phyloP scores from a whole-genome alignment of 2,113 vertebrate genomes.

The Tretioscincus oriximinensis region DNA sequence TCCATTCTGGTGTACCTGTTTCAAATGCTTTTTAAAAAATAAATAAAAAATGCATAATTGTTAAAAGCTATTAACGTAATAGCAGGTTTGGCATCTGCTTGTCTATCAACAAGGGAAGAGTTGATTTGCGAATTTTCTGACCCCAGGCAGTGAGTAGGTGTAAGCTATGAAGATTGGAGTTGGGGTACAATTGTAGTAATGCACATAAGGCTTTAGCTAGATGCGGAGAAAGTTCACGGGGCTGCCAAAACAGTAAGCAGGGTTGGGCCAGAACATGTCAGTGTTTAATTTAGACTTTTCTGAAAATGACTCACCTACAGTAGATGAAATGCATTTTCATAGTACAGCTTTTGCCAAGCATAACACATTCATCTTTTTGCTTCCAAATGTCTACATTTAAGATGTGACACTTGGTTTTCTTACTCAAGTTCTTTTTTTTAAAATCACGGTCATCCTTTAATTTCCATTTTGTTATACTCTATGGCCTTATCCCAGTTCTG shows the following conservation, averaged over 20 bases:
- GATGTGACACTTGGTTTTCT: neutral
- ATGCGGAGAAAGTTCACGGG: neutral
- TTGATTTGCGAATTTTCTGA: slow-evolving; percentile 15
- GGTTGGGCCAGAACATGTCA: slow-evolving; percentile 10
- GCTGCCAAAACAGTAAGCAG: neutral
- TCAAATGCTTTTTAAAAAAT: too few relatives aligned
- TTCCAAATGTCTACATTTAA: neutral
- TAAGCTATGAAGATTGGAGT: neutral
- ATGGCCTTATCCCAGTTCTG: too few relatives aligned
- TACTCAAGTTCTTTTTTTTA: neutral
- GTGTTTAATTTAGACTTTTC: neutral
- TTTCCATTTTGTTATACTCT: neutral
- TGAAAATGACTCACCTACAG: neutral
- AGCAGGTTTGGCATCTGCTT: neutral
- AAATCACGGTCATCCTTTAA: neutral
- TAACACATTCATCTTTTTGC: neutral
- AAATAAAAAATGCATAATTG: neutral
- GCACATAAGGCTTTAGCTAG: neutral
- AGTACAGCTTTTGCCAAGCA: neutral
- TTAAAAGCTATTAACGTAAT: neutral
- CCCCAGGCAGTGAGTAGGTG: neutral
- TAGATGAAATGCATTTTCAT: neutral
- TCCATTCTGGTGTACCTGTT: too few relatives aligned
- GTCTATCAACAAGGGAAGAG: slow-evolving; percentile 9
- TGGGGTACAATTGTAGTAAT: neutral